Conservation (phyloP, 2,113 vertebrate genomes). For the Ammodramus savannarum region DNA sequence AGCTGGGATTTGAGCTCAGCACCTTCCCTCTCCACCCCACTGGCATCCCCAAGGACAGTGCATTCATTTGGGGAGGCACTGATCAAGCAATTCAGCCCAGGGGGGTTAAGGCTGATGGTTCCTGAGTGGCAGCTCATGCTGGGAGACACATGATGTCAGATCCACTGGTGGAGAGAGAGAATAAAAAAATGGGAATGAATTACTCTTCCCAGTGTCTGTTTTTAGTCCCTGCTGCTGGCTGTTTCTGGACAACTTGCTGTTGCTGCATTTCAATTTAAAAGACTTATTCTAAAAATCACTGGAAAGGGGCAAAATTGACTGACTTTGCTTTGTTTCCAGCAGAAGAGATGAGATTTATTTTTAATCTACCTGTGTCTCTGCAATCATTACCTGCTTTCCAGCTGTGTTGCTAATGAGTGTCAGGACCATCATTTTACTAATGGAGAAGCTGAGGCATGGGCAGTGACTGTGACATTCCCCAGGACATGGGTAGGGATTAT, state of each 20-base stretch:
- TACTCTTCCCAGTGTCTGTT: neutral
- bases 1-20: neutral
- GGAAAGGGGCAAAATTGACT: neutral
- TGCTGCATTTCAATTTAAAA: neutral
- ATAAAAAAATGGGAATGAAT: neutral
- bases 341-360: neutral
- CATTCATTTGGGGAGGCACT: neutral
- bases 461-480: neutral
- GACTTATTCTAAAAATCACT: neutral
- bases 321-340: neutral
- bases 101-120: neutral
- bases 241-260: neutral
- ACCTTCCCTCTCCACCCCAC: neutral
- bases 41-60: neutral
- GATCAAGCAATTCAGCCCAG: neutral
- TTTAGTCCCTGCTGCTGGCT: neutral
- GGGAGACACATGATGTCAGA: neutral
- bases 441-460: neutral
- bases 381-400: neutral
- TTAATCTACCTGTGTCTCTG: neutral
- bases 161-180: neutral
- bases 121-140: neutral
- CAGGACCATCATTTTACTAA: neutral
- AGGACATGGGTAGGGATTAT: neutral
- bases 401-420: neutral